phyloP scores from a whole-genome alignment of 1,140 invertebrate genomes.

The Chymomyza costata region DNA sequence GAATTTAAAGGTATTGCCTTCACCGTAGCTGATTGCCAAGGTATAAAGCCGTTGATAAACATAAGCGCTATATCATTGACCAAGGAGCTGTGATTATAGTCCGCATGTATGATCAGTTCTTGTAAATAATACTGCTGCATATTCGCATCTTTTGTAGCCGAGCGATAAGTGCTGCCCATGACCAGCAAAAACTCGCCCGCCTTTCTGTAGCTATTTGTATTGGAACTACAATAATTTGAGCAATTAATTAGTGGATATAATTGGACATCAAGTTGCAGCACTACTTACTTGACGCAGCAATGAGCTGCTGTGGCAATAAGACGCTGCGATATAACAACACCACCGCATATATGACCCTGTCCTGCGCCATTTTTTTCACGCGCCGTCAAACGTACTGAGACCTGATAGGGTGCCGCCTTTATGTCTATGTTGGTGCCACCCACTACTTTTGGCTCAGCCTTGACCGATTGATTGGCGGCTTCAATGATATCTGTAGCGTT shows the following conservation, averaged over 20 bases:
- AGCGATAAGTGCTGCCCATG: conserved; percentile 43
- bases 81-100: conserved; percentile 22
- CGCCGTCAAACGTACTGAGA: conserved; percentile 45
- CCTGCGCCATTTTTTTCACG: conserved; percentile 36
- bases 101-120: conserved; percentile 29
- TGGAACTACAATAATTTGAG: too few species aligned
- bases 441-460: conserved; percentile 39
- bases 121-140: conserved; percentile 46
- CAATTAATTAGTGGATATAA: too few species aligned
- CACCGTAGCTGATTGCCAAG: conserved; percentile 22
- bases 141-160: conserved; percentile 4
- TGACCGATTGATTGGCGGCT: background rate
- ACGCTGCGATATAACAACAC: conserved; percentile 77
- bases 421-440: conserved; percentile 35
- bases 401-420: conserved; percentile 37
- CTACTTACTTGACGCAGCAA: conserved; percentile 75
- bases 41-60: conserved; percentile 56
- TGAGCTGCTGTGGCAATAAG: conserved; percentile 83
- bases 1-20: conserved; percentile 28
- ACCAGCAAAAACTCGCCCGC: conserved; percentile 49
- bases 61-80: conserved; percentile 49
- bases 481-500: too few species aligned
- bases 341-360: conserved; percentile 78
- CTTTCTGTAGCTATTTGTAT: too few species aligned
- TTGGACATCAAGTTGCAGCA: too few species aligned